Conservation (phyloP, 2,113 vertebrate genomes). For the Alosa alosa region DNA sequence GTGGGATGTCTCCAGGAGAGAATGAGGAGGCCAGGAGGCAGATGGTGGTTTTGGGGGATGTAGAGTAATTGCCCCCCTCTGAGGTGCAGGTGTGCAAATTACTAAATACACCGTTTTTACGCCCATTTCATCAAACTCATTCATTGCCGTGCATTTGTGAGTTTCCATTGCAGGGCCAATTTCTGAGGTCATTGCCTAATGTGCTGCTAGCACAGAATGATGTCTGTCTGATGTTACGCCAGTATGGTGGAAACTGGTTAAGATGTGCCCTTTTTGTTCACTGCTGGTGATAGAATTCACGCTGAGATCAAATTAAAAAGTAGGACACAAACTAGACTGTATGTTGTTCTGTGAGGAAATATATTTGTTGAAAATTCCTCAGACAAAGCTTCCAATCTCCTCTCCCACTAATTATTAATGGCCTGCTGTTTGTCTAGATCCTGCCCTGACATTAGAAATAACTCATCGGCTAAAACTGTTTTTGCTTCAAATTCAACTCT, state of each 20-base stretch:
- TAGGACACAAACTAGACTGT: not conserved
- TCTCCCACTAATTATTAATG: not conserved
- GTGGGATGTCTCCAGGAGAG: slow-evolving; percentile 46
- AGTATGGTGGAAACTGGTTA: not conserved
- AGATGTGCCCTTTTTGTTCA: not conserved
- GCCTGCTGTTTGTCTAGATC: not conserved
- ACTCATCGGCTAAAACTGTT: not conserved
- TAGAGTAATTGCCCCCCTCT: slow-evolving; percentile 71
- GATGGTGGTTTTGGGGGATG: slow-evolving; percentile 57
- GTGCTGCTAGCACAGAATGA: slow-evolving; percentile 49
- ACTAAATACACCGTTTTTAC: slow-evolving; percentile 73
- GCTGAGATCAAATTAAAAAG: not conserved
- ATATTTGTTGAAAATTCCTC: not conserved
- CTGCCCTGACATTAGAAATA: not conserved
- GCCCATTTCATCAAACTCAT: slow-evolving; percentile 69
- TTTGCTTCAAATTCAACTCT: not conserved
- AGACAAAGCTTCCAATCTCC: not conserved
- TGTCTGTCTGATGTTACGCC: slow-evolving; percentile 8
- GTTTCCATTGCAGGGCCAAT: slow-evolving; percentile 41
- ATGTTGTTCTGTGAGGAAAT: not conserved
- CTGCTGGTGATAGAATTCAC: not conserved
- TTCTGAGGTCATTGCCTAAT: slow-evolving; percentile 53
- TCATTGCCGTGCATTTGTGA: slow-evolving; percentile 65
- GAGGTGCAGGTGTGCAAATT: slow-evolving; percentile 79
- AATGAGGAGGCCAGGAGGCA: slow-evolving; percentile 44